phyloP scores from a whole-genome alignment of 2,113 vertebrate species.

The Brachypteracias leptosomus region DNA sequence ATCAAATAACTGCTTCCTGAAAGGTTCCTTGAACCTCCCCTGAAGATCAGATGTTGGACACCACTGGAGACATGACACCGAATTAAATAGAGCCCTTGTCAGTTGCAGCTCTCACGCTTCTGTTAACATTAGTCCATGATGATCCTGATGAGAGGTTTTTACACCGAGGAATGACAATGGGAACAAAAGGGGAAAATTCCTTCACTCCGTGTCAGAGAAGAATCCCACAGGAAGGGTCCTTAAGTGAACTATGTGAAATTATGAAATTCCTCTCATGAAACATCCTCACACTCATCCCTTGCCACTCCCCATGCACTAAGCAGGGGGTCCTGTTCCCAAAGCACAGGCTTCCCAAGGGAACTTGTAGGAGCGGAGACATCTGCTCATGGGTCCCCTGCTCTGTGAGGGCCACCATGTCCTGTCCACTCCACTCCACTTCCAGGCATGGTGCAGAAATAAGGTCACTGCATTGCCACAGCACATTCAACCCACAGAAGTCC shows the following conservation, averaged over 20 bases:
- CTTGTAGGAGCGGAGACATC: background rate
- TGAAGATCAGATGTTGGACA: background rate
- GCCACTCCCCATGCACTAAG: background rate
- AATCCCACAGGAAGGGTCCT: conserved; percentile 57
- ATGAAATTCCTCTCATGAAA: conserved; percentile 52
- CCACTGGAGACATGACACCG: background rate
- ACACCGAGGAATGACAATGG: conserved; percentile 5
- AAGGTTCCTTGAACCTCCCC: background rate
- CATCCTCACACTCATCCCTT: conserved; percentile 15
- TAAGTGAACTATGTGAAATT: conserved; percentile 37
- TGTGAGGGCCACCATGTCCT: background rate
- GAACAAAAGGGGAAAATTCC: conserved; percentile 54
- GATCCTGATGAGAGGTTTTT: conserved; percentile 35
- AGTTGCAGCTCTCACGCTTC: conserved; percentile 19
- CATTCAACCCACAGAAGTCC: background rate
- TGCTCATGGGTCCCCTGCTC: background rate
- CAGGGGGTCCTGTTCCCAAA: conserved; percentile 51
- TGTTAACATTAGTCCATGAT: background rate
- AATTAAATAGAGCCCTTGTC: background rate
- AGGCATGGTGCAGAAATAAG: background rate
- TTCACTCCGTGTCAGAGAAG: conserved; percentile 5
- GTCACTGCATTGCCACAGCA: background rate
- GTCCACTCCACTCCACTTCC: background rate
- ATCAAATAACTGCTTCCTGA: background rate
- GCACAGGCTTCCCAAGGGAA: background rate